Base-by-base conservation (phyloP, 2,797 vertebrate genomes). In the Holocentrus rufus region DNA sequence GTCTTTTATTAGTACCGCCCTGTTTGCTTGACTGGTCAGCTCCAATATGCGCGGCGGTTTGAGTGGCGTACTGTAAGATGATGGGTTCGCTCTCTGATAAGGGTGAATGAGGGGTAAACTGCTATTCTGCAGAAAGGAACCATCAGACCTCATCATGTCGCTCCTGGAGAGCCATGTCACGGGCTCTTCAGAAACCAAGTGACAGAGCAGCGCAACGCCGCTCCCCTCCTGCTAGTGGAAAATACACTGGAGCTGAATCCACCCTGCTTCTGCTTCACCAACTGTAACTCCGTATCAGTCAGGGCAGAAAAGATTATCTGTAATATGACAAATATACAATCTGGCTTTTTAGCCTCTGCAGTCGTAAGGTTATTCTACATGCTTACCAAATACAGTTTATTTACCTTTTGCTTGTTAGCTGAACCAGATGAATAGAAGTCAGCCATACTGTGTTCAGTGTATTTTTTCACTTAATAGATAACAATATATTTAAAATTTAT, bases 51-150 rank as follows among this genome's bases (percentile, higher is more conserved):
- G 76, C 30, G 65, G 81, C 75, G 54, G 64, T 76, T 74, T 90
- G 89, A 90, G 87, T 88, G 89, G 87, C 88, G 77, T 74, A 15
- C 81, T 79, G 88, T 81, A 79, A 88, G 89, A 89, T 87, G 88
- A 88, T 86, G 92, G 89, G 79, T 82, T 87, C 79, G 14, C 89
- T 84, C 88, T 86, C 85, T 92, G 91, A 92, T 92, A 83, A 92
- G 91, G 90, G 85, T 91, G 90, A 91, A 92, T 80, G 92, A 93
- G 91, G 91, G 91, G 88, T 93, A 93, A 93, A 93, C 91, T 93
- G 93, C 93, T 91, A 83, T 87, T 92, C 93, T 91, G 91, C 92
- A 91, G 91, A 93, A 92, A 92, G 90, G 88, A 93, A 89, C 91
- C 90, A 93, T 93, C 93, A 91, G 91, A 92, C 88, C 92, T 90